Evolutionary conservation across 1,140 invertebrate genomes (phyloP).

Genomic region (Papilio aristodemus): DNA sequence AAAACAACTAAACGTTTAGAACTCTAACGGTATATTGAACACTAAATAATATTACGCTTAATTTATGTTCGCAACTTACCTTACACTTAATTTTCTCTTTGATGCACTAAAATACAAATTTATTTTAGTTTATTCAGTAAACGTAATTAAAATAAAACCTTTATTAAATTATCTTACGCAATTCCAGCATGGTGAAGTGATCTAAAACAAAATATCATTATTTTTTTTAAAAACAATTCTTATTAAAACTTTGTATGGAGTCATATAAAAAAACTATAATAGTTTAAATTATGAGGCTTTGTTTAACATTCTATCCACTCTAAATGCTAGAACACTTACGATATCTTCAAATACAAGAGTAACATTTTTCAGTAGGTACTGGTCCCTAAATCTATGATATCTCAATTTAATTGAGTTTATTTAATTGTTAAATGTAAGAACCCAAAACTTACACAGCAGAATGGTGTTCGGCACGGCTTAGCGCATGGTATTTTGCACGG

Average conservation of each 20-base stretch:
- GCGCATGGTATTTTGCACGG: background rate
- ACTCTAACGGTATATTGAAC: background rate
- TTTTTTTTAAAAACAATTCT: background rate
- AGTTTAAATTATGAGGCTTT: background rate
- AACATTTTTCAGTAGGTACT: no score
- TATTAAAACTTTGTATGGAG: no score
- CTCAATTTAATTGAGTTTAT: no score
- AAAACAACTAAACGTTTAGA: background rate
- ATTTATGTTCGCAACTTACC: background rate
- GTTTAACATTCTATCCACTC: no score
- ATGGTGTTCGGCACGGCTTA: background rate
- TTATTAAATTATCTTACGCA: constrained; percentile 9
- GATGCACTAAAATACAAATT: background rate
- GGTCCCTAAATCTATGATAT: no score
- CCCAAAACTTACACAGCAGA: constrained; percentile 3
- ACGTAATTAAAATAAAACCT: background rate
- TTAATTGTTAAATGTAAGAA: no score
- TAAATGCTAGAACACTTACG: no score
- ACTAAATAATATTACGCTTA: background rate
- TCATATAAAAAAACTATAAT: no score
- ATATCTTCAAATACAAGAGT: no score
- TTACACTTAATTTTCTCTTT: background rate
- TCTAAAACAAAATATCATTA: background rate
- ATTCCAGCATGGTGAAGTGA: constrained; percentile 5
- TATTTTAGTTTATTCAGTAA: background rate